phyloP scores from a whole-genome alignment of 2,113 vertebrate genomes.

The Vidua chalybeata region DNA sequence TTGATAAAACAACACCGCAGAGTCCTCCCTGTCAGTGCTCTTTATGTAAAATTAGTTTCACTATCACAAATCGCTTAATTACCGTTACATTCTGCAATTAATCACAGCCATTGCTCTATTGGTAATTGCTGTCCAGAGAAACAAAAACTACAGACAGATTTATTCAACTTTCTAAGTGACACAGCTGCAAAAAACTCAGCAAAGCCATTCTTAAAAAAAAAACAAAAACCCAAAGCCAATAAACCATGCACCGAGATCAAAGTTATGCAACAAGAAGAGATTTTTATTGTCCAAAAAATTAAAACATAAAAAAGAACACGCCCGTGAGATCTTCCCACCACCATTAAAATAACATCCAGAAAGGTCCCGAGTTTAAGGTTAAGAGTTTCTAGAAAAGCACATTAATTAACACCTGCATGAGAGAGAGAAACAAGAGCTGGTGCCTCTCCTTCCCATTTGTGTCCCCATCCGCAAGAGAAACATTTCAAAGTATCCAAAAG shows the following conservation, averaged over 20 bases:
- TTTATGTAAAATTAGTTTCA: background rate
- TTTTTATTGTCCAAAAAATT: constrained; percentile 67
- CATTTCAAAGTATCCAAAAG: constrained; percentile 39
- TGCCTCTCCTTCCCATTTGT: constrained; percentile 2
- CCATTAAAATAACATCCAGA: background rate
- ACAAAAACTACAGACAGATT: background rate
- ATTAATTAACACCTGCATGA: background rate
- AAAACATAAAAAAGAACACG: background rate
- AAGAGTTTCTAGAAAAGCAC: constrained; percentile 34
- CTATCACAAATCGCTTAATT: background rate
- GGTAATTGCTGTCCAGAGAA: background rate
- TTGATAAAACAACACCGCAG: background rate
- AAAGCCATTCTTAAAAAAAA: background rate
- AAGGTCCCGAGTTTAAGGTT: background rate
- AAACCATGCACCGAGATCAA: background rate
- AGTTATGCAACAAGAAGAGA: background rate
- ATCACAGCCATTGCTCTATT: background rate
- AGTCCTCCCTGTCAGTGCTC: background rate
- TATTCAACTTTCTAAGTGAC: background rate
- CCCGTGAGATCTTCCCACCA: background rate
- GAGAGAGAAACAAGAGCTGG: background rate
- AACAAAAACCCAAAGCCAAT: background rate
- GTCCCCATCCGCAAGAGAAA: background rate
- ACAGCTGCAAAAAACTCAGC: background rate
- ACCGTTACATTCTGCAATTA: constrained; percentile 4